Percentiles rank a stretch among this genome's conserved stretches.
phyloP scores from a whole-genome alignment of 2,113 vertebrate genomes.

The Pitta sordida region DNA sequence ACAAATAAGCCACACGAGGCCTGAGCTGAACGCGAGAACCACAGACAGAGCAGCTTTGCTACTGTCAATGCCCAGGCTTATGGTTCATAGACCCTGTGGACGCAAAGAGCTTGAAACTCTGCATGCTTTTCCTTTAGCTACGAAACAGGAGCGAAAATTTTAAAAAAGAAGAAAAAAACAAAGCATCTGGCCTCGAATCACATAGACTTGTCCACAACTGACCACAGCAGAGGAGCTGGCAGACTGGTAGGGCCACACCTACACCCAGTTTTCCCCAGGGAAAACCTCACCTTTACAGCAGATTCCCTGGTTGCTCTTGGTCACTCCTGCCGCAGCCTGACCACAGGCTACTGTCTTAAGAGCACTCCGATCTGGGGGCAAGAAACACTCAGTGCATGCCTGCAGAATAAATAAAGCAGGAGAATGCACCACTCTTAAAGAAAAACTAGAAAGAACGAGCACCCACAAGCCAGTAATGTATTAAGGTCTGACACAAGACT shows the following conservation, averaged over 20 bases:
- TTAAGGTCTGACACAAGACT: background rate
- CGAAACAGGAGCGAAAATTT: background rate
- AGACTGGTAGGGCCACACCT: background rate
- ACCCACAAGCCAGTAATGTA: background rate
- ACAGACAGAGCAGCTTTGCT: background rate
- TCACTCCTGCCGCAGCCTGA: background rate
- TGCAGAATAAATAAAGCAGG: background rate
- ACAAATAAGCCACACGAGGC: background rate
- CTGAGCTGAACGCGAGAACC: background rate
- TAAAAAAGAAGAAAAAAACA: no score
- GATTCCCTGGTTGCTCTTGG: background rate
- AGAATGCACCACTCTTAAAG: background rate
- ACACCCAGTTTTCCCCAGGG: background rate
- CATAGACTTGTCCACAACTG: background rate
- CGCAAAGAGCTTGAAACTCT: background rate
- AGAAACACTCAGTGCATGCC: background rate
- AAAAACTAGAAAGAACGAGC: background rate
- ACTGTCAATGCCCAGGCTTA: background rate
- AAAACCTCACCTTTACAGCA: background rate
- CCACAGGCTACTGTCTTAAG: background rate
- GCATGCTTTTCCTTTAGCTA: background rate
- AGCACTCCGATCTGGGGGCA: background rate
- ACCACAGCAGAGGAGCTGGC: accelerated
- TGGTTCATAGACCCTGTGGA: accelerated
- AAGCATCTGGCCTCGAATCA: background rate